Percentiles rank a stretch among this genome's conserved stretches.
Evolutionary conservation across 1,140 invertebrate species (phyloP).

Genomic region (Lysiphlebus fabarum): DNA sequence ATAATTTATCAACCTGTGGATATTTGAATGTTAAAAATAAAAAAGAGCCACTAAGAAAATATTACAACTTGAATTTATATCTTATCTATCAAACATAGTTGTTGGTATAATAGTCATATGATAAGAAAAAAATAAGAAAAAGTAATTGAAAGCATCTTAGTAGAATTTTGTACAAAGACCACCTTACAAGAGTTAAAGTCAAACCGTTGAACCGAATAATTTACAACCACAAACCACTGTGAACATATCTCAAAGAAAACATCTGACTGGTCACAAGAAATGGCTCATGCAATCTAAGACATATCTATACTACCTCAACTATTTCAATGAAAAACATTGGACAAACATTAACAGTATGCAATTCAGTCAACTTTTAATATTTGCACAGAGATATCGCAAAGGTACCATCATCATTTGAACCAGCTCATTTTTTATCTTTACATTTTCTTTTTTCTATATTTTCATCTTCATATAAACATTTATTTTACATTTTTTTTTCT

Average conservation of each 20-base stretch:
- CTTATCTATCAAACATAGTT: too few relatives aligned
- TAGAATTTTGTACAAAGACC: too few relatives aligned
- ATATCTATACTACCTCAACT: too few relatives aligned
- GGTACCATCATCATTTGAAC: constrained; percentile 33
- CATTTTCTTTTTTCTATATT: neutral
- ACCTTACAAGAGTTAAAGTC: too few relatives aligned
- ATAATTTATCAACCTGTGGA: too few relatives aligned
- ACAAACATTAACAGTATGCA: constrained; percentile 6
- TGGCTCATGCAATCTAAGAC: constrained; percentile 51
- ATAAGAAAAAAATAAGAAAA: too few relatives aligned
- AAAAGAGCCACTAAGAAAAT: too few relatives aligned
- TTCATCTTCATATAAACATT: neutral
- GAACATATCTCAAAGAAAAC: constrained; percentile 47
- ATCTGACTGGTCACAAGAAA: constrained; percentile 52
- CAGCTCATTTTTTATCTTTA: neutral
- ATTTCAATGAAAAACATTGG: neutral
- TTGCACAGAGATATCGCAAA: constrained; percentile 51
- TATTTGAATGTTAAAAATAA: too few relatives aligned
- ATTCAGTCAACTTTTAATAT: constrained; percentile 44
- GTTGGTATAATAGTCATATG: too few relatives aligned
- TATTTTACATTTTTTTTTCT: neutral
- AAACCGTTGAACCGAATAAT: constrained; percentile 16
- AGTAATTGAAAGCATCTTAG: too few relatives aligned
- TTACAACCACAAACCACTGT: constrained; percentile 23
- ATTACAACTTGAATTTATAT: too few relatives aligned